phyloP scores from a whole-genome alignment of 2,888 invertebrate species.

The Cylindroiulus punctatus region DNA sequence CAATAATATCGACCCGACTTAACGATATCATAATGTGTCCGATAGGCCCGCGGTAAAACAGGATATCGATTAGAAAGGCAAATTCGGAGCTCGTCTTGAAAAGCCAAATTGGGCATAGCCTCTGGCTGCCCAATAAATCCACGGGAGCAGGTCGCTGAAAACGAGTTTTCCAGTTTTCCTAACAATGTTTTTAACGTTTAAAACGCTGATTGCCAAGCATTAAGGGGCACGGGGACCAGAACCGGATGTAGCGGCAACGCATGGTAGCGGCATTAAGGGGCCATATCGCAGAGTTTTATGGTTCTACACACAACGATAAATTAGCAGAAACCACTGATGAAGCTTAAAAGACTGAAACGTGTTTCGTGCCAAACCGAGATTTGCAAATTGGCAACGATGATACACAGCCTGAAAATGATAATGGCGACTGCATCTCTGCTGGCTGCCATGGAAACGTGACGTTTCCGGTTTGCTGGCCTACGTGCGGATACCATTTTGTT shows the following conservation, averaged over 20 bases:
- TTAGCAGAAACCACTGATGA: slow-evolving; percentile 10
- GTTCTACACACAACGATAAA: background rate
- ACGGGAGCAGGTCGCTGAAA: background rate
- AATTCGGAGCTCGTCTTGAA: background rate
- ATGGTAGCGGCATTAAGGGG: slow-evolving; percentile 8
- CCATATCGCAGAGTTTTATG: background rate
- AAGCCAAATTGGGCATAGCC: slow-evolving; percentile 4
- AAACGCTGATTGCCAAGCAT: background rate
- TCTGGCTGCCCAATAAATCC: slow-evolving; percentile 9
- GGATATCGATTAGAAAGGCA: background rate
- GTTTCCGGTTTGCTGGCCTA: no score
- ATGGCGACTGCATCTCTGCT: background rate
- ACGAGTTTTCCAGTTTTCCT: background rate
- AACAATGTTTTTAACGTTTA: background rate
- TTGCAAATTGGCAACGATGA: slow-evolving; percentile 11
- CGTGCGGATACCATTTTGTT: no score
- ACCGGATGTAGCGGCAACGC: background rate
- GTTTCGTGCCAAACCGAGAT: background rate
- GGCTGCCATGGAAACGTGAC: background rate
- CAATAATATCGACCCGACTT: background rate
- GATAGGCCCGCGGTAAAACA: background rate
- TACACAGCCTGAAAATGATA: background rate
- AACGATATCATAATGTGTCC: background rate
- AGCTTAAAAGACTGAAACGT: background rate
- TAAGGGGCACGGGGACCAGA: background rate